Evolutionary conservation across 2,113 vertebrate species (phyloP), one percentile per base, ranked within the genome.

Genomic region (Cacatua alba): DNA sequence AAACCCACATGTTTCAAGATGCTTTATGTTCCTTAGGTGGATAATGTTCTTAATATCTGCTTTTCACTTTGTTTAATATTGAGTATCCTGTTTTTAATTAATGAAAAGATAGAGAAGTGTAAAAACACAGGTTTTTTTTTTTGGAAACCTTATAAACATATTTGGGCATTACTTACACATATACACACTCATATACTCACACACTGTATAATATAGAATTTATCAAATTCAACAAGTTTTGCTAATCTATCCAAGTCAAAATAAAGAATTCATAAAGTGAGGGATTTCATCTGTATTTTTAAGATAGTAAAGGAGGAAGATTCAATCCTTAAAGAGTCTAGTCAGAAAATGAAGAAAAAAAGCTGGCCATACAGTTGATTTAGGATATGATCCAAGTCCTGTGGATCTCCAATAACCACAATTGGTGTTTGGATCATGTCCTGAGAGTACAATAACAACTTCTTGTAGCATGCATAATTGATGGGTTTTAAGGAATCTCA

Each of bases 371-470:
- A 57, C 69, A 91, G 91, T 91, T 94, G 95, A 91, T 94, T 95
- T 95, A 96, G 93, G 94, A 91, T 62, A 14, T 43, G 83, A 79
- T 96, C 96, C 96, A 97, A 95, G 94, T 90, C 84, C 84, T 95
- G 90, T 91, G 94, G 95, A 95, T 97, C 95, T 92, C 91, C 94
- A 87, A 57, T 82, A 93, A 96, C 95, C 94, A 87, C 90, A 94
- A 92, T 5, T 92, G 95, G 88, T 75, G 83, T 82, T 95, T 97
- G 96, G 95, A 96, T 95, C 95, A 52, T 92, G 80, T 96, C 95
- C 96, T 96, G 83, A 57, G 95, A 94, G 96, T 91, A 84, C 88
- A 97, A 94, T 94, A 96, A 95, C 86, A 95, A 96, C 91, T 96
- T 95, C 93, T 83, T 91, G 77, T 43, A 96, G 81, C 88, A 65